Evolutionary conservation across 1,140 invertebrate genomes (phyloP).

Genomic region (Capitella teleta): DNA sequence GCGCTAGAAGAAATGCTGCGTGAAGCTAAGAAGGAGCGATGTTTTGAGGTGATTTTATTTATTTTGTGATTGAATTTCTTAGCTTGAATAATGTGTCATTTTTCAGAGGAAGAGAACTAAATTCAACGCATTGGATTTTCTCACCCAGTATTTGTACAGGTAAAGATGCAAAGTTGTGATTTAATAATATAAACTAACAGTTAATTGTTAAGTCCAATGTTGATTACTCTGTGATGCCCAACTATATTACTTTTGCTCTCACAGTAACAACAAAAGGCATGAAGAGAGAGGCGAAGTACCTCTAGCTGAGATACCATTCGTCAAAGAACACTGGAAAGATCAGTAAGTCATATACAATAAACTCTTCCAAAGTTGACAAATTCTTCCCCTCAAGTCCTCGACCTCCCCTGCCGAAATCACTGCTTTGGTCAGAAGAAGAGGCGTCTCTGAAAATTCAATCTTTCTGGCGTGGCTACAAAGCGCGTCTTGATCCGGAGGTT

Average conservation of each 20-base stretch:
- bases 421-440: conserved; percentile 41
- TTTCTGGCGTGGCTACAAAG: conserved; percentile 37
- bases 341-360: conserved; percentile 25
- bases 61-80: background rate
- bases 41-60: conserved; percentile 26
- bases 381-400: conserved; percentile 37
- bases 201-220: conserved; percentile 2
- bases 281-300: conserved; percentile 18
- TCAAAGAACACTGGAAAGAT: conserved; percentile 33
- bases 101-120: conserved; percentile 35
- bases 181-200: conserved; percentile 1
- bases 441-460: conserved; percentile 37
- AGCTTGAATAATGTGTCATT: background rate
- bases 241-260: background rate
- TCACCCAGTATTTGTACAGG: conserved; percentile 38
- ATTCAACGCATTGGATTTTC: conserved; percentile 37
- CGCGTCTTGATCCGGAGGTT: conserved; percentile 31
- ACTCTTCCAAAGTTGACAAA: too few species aligned
- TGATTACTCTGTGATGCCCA: background rate
- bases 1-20: conserved; percentile 37
- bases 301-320: conserved; percentile 39
- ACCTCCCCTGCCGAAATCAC: conserved; percentile 35
- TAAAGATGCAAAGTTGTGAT: conserved; percentile 16
- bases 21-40: conserved; percentile 38
- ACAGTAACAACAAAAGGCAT: conserved; percentile 23